Conservation (phyloP, 2,888 invertebrate species). For the Volucella inflata region DNA sequence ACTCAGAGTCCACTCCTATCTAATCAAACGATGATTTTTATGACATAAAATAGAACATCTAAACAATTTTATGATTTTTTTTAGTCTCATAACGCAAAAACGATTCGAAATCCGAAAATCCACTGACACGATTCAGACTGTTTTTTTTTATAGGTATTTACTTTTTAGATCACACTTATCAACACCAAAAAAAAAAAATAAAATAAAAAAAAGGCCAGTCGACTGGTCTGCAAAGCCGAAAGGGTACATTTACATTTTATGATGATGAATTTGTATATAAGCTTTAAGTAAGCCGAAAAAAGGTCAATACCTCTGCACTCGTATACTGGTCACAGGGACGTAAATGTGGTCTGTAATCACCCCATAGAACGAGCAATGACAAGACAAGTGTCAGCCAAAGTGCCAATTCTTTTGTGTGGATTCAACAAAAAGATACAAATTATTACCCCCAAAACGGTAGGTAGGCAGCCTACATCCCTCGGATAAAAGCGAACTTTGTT, state of each 20-base stretch:
- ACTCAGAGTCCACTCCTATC: constrained; percentile 1
- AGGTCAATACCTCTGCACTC: not conserved
- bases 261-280: constrained; percentile 34
- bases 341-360: constrained; percentile 29
- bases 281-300: constrained; percentile 10
- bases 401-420: constrained; percentile 22
- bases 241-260: constrained; percentile 7
- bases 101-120: not conserved
- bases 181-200: not conserved
- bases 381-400: constrained; percentile 16
- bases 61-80: constrained; percentile 27
- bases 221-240: not conserved
- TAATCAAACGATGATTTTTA: constrained; percentile 48
- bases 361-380: constrained; percentile 2
- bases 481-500: constrained; percentile 37
- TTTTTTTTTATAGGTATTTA: no score
- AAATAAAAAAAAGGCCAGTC: not conserved
- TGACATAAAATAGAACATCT: constrained; percentile 48
- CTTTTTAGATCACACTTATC: constrained; percentile 21
- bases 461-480: constrained; percentile 8
- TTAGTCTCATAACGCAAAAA: constrained; percentile 9
- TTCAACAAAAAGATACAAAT: constrained; percentile 12
- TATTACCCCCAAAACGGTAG: constrained; percentile 21
- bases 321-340: not conserved
- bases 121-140: constrained; percentile 14